Conservation (phyloP, 2,797 vertebrate genomes). For the Heteromormyrus szaboi region DNA sequence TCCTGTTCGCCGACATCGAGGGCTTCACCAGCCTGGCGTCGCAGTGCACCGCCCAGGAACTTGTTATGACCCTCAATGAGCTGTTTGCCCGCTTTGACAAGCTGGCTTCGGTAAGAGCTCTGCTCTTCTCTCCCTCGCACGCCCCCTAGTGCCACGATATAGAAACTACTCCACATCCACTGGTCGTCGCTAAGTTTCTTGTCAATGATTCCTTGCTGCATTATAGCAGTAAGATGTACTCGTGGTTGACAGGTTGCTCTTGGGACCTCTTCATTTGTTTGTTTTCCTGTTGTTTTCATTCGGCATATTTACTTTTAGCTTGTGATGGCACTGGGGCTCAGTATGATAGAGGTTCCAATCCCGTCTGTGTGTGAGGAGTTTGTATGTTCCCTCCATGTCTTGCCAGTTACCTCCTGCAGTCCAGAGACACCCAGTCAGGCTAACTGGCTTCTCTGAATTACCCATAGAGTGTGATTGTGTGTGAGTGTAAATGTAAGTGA, state of each 20-base stretch:
- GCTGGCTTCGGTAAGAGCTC: slow-evolving; percentile 78
- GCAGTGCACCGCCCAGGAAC: slow-evolving; percentile 92
- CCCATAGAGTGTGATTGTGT: background rate
- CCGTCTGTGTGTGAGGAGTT: background rate
- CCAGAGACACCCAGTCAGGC: background rate
- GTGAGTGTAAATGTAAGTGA: background rate
- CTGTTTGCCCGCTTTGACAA: slow-evolving; percentile 96
- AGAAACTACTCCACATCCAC: background rate
- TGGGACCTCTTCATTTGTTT: background rate
- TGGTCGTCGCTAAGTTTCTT: background rate
- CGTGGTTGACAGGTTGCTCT: background rate
- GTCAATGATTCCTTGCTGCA: background rate
- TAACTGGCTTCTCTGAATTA: background rate
- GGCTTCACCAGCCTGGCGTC: slow-evolving; percentile 93
- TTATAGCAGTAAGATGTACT: background rate
- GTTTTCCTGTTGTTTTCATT: background rate
- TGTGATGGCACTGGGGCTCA: background rate
- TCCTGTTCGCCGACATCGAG: slow-evolving; percentile 94
- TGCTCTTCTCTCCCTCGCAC: background rate
- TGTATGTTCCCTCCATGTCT: background rate
- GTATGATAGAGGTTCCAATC: background rate
- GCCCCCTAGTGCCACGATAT: background rate
- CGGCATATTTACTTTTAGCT: background rate
- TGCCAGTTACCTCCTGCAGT: background rate
- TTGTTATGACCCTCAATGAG: slow-evolving; percentile 96